These are phyloP conservation scores for Drosophila leontia DNA, from an alignment of 1,140 invertebrate species.

Conservation along the genomic window DNA sequence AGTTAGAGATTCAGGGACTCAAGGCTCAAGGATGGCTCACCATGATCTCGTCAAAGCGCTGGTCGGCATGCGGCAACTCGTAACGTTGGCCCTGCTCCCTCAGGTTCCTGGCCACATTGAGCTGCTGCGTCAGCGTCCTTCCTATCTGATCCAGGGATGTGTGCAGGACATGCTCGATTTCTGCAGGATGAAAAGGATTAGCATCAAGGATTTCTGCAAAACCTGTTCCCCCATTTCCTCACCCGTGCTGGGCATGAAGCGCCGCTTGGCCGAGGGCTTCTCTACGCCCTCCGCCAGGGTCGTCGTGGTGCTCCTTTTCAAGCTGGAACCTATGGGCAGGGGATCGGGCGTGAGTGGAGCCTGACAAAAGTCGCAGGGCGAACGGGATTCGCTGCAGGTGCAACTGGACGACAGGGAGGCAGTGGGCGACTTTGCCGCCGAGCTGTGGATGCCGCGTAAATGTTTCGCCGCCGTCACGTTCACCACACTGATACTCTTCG, in stretches of 20 bases:
- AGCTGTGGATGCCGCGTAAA: conserved; percentile 54
- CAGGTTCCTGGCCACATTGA: conserved; percentile 69
- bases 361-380: conserved; percentile 60
- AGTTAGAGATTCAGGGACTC: neutral
- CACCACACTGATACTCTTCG: conserved; percentile 85
- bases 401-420: conserved; percentile 37
- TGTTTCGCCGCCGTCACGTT: conserved; percentile 76
- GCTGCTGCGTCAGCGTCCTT: conserved; percentile 65
- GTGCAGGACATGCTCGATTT: conserved; percentile 68
- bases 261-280: conserved; percentile 52
- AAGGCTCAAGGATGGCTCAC: conserved; percentile 35
- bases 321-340: neutral
- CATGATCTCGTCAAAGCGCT: conserved; percentile 74
- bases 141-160: conserved; percentile 72
- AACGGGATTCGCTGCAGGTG: conserved; percentile 46
- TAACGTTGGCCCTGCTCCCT: conserved; percentile 67
- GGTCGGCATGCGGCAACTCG: conserved; percentile 64
- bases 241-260: conserved; percentile 69
- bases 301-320: conserved; percentile 45
- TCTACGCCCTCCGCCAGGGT: conserved; percentile 30
- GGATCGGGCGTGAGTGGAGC: conserved; percentile 51
- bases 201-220: neutral
- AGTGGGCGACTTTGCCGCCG: conserved; percentile 51
- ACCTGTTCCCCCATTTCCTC: neutral
- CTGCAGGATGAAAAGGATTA: conserved; percentile 21